A percentile compares a stretch with the other conserved stretches of the same genome.
These are phyloP conservation scores for Agelas oroides DNA, from an alignment of 37 sponge, comb jelly and placozoan genomes.

Conservation along the genomic window DNA sequence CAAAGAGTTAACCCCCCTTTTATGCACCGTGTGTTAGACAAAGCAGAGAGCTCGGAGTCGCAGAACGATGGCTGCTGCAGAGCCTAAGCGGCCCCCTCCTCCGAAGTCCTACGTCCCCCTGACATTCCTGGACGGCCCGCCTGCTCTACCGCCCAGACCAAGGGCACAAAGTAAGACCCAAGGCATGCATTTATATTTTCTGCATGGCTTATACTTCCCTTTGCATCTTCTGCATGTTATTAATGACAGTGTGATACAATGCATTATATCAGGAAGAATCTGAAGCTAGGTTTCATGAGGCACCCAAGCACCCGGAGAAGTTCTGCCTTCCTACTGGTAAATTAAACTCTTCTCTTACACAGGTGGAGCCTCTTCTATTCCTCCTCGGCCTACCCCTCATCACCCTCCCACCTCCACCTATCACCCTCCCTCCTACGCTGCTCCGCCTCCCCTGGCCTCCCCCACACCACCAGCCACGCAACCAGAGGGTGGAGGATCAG, in stretches of 20 bases:
- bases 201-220: not conserved
- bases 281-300: too few relatives aligned
- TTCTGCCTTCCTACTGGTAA: too few relatives aligned
- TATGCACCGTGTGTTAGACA: too few relatives aligned
- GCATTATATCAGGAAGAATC: too few relatives aligned
- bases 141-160: slow-evolving; percentile 52
- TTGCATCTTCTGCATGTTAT: not conserved
- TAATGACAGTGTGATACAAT: too few relatives aligned
- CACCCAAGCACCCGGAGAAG: too few relatives aligned
- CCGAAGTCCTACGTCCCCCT: slow-evolving; percentile 77
- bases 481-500: not conserved
- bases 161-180: not conserved
- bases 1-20: too few relatives aligned
- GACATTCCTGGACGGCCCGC: slow-evolving; percentile 18
- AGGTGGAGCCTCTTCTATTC: not conserved
- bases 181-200: too few relatives aligned
- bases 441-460: not conserved
- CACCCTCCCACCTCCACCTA: not conserved
- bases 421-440: not conserved
- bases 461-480: not conserved
- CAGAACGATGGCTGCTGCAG: slow-evolving; percentile 1
- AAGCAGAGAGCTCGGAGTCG: too few relatives aligned
- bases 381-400: too few relatives aligned
- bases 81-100: slow-evolving; percentile 67
- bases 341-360: too few relatives aligned